Base-by-base conservation (phyloP, 1,140 invertebrate genomes). In the Drosophila subobscura region DNA sequence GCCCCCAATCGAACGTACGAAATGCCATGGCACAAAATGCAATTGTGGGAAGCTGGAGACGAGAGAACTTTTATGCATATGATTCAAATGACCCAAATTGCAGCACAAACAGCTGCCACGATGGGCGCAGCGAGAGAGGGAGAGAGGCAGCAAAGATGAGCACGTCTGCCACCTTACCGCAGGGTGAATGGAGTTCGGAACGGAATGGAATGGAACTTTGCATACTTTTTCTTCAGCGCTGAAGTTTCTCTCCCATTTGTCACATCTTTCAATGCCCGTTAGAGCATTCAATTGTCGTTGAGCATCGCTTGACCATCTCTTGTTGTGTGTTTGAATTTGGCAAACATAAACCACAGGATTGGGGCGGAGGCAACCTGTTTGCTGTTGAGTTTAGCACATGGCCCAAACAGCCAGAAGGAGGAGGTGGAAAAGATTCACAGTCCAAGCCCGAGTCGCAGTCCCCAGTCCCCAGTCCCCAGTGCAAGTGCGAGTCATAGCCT, bases 1-100 rank as follows among this genome's bases (percentile, higher is more conserved):
- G 40, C 33, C 16, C 58, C 33, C 25, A 46, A 23, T 33, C 22
- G 52, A 37, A 41, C 40, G 40, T 52, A n/a, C 49, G 53, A 53
- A 56, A 49, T 70, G 41, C 52, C 44, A 75, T 72, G 59, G 66
- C 16, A 20, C 16, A 50, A 77, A 80, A 74, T 65, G 60, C 77
- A 73, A 71, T 84, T 86, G 72, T 75, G 72, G 72, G 72, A 75
- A 75, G 73, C 40, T 23, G 50, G 63, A 47, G 51, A 63, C 57
- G 65, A 58, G 65, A 58, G 77, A 74, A 81, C 76, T 88, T 88
- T 76, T 77, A 83, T 86, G 77, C 73, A 85, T 88, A 88, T 88
- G 78, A 83, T 80, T 88, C 72, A 78, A 68, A 79, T 88, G 83
- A 88, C 83, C 83, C 64, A 88, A 88, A 88, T 88, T 88, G 84